Base-by-base conservation (phyloP, 2,113 vertebrate species). In the Catharus fuscescens region DNA sequence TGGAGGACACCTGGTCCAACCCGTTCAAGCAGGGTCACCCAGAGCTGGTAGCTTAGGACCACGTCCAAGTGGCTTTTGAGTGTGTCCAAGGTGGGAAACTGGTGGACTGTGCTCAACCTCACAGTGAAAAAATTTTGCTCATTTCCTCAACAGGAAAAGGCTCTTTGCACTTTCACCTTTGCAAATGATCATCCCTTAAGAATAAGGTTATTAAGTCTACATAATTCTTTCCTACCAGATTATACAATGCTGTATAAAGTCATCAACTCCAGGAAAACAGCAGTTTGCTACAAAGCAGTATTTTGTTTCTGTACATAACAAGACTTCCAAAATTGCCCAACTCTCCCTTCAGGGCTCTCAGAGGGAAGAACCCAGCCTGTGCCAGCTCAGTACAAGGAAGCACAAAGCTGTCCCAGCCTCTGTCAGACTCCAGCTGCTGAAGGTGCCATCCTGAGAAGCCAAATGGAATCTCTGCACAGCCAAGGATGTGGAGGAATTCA, bases 241-340 rank as follows among this genome's bases (percentile, higher is more conserved):
- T 17, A 8, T 1, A 38, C 14, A 47, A 59, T 24, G 54, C 50
- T 54, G n/a, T 6, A 13, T 1, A 67, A 82, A 73, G 23, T 20
- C 31, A 60, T 25, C 36, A 31, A 5, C 47, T 60, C 86, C 36
- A 77, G 45, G 72, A 44, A 83, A 77, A 29, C 36, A 85, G 73
- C 38, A 32, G 8, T 34, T 59, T 36, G 10, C n/a, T 48, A 20
- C 10, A 40, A 6, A 53, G 18, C 0, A 1, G 2, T 18, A n/a
- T 73, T 62, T 57, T 69, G 12, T 53, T 77, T 53, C 69, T 20
- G 17, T n/a, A 61, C 13, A 0, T 19, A 64, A 80, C 10, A 7
- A 24, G 19, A 31, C 53, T 90, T 32, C 74, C 19, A 20, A 8
- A 3, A 23, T 5, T 10, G 38, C 23, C 38, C 32, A 40, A 15